Evolutionary conservation across 2,888 invertebrate genomes (phyloP), one percentile per base, ranked within the genome.

Genomic region (Pachycephus smyrnensis): DNA sequence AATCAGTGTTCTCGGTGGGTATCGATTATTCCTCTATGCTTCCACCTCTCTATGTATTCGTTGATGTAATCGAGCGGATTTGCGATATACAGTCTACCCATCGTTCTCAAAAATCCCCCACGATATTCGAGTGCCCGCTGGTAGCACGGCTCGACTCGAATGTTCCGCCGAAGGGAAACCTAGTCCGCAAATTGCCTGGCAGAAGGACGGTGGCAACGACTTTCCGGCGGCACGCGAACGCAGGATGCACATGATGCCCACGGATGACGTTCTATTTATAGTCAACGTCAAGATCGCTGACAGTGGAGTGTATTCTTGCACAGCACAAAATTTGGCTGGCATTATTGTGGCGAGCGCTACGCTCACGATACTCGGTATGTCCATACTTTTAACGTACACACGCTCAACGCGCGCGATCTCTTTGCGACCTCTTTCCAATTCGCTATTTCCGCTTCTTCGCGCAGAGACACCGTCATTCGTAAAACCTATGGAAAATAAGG

Each of bases 141-240:
- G 98, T 12, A 95, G 95, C 82, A 97, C 96, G 23, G 98, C 97
- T 0, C 95, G 95, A 78, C 93, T 99, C 37, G 97, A 98, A 88
- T 99, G 99, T 93, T 96, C 97, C 23, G 98, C 98, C 3, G 94
- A 94, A 79, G 98, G 98, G 1, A 96, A 96, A 88, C 98, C 98
- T 0, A 92, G 94, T 75, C 98, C 98, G 31, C 96, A 97, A 92
- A 97, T 98, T 85, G 96, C 96, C 0, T 96, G 97, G 96, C 96
- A 97, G 87, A 98, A 98, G 92, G 97, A 97, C 92, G 97, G 97
- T n/a, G 97, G 96, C 0, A 96, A 96, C 88, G 96, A 98, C 89
- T 98, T 99, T 91, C 98, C 98, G 11, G 98, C 99, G 9, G 98
- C 98, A 12, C 94, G 96, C 84, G 98, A 99, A 91, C 94, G 98